These are phyloP conservation scores for Catajapyx aquilonaris DNA, from an alignment of 1,140 invertebrate species.

Conservation along the genomic window DNA sequence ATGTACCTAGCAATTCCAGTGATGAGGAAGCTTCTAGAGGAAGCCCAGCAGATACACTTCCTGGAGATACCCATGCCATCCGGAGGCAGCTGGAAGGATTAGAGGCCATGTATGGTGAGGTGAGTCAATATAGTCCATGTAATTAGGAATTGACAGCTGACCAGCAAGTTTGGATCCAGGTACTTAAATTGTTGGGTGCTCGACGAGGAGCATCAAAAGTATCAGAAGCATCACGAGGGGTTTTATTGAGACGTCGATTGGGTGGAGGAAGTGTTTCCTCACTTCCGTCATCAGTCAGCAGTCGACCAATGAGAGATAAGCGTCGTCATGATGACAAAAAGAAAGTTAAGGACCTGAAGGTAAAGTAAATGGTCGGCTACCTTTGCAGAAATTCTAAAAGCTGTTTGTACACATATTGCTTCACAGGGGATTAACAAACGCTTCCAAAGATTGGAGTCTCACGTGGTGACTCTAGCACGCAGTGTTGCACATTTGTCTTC, in stretches of 20 bases:
- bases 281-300: conserved; percentile 58
- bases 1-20: conserved; percentile 38
- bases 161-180: too few relatives aligned
- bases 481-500: conserved; percentile 83
- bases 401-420: not conserved
- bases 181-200: conserved; percentile 55
- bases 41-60: conserved; percentile 34
- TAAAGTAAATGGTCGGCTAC: conserved; percentile 14
- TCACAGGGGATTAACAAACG: conserved; percentile 58
- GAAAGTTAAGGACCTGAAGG: conserved; percentile 53
- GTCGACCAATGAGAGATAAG: conserved; percentile 35
- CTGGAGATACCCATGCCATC: conserved; percentile 43
- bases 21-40: conserved; percentile 41
- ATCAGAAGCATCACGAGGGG: too few relatives aligned
- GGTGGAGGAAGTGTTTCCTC: conserved; percentile 65
- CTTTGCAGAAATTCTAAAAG: not conserved
- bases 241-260: too few relatives aligned
- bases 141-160: too few relatives aligned
- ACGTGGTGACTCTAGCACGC: conserved; percentile 73
- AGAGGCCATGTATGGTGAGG: conserved; percentile 71
- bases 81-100: conserved; percentile 63
- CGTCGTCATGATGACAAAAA: conserved; percentile 33
- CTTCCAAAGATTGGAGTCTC: conserved; percentile 73
- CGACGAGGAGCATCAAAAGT: too few relatives aligned
- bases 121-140: too few relatives aligned